Conservation (phyloP, 2,113 vertebrate species). For the Fregetta grallaria region DNA sequence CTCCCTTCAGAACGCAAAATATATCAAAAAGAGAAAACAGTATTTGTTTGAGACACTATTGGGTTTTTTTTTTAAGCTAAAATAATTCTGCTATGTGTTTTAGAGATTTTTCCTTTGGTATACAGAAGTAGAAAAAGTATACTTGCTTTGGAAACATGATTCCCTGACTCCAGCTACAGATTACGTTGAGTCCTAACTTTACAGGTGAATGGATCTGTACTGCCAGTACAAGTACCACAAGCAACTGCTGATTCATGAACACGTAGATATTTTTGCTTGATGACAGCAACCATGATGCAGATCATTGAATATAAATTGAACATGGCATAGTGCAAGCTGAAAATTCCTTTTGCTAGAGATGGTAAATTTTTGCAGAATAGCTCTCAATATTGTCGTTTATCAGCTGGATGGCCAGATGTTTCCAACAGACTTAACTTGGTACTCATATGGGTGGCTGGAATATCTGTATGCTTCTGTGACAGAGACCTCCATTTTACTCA, state of each 20-base stretch:
- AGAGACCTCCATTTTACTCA: neutral
- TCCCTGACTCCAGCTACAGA: neutral
- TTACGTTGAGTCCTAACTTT: neutral
- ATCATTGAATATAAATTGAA: neutral
- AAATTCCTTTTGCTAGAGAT: neutral
- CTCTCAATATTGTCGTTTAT: neutral
- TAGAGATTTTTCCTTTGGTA: neutral
- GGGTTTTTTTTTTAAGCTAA: neutral
- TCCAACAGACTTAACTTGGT: neutral
- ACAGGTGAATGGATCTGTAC: rapidly evolving
- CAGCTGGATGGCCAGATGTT: neutral
- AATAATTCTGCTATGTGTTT: neutral
- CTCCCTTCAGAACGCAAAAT: neutral
- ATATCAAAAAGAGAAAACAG: neutral
- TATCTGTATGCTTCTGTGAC: neutral
- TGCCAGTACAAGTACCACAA: neutral
- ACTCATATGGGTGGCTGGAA: neutral
- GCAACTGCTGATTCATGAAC: neutral
- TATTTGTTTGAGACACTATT: neutral
- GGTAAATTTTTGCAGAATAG: neutral
- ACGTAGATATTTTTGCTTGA: neutral
- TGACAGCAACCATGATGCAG: neutral
- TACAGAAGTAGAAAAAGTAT: neutral
- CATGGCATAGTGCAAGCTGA: neutral
- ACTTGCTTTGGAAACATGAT: neutral